phyloP scores from a whole-genome alignment of 2,888 invertebrate species.

The Lampropteryx suffumata region DNA sequence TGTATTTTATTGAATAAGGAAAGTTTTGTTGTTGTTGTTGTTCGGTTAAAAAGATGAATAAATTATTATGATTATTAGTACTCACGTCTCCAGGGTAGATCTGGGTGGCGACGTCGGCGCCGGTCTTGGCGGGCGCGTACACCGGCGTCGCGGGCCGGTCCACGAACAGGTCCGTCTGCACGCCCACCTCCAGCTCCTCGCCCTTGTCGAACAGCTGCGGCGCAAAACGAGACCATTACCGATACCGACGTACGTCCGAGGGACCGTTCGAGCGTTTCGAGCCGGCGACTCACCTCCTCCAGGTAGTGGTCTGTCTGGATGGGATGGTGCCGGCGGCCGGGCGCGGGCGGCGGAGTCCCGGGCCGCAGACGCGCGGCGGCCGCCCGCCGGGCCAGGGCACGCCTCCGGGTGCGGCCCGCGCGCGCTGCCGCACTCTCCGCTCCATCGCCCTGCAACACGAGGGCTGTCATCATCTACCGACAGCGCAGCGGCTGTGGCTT shows the following conservation, averaged over 20 bases:
- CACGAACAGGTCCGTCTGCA: conserved; percentile 93
- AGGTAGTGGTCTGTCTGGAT: conserved; percentile 95
- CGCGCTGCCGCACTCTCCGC: conserved; percentile 62
- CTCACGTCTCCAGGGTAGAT: conserved; percentile 94
- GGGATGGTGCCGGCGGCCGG: conserved; percentile 92
- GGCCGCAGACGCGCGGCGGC: conserved; percentile 86
- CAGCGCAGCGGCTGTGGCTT: too few relatives aligned
- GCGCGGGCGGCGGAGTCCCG: conserved; percentile 90
- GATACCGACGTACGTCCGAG: conserved; percentile 86
- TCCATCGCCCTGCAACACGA: conserved; percentile 65
- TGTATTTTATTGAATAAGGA: too few relatives aligned
- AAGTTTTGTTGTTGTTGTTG: too few relatives aligned
- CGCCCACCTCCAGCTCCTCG: conserved; percentile 88
- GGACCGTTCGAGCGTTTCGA: too few relatives aligned
- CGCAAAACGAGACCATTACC: conserved; percentile 75
- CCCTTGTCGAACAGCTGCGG: conserved; percentile 87
- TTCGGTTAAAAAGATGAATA: too few relatives aligned
- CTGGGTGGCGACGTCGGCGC: conserved; percentile 92
- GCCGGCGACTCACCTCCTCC: conserved; percentile 91
- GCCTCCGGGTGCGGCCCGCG: conserved; percentile 82
- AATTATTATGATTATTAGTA: too few relatives aligned
- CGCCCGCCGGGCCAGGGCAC: conserved; percentile 87
- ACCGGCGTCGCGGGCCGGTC: conserved; percentile 92
- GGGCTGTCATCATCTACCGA: too few relatives aligned
- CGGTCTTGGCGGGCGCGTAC: conserved; percentile 90